Evolutionary conservation across 2,113 vertebrate genomes (phyloP).

Genomic region (Ranitomeya imitator): DNA sequence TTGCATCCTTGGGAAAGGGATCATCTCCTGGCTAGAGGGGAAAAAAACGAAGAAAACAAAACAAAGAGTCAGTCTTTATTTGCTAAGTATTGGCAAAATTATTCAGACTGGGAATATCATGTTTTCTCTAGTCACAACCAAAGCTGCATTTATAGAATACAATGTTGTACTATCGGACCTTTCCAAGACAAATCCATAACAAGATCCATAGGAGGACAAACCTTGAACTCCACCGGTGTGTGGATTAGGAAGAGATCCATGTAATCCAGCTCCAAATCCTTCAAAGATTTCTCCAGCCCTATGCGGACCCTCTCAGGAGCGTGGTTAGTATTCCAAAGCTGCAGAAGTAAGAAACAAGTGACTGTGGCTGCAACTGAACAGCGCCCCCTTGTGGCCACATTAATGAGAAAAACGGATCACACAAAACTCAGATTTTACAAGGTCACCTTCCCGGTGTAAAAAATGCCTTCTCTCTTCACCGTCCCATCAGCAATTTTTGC

Average conservation of each 20-base stretch:
- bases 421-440: background rate
- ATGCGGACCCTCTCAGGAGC: constrained; percentile 73
- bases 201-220: background rate
- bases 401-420: background rate
- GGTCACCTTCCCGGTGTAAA: constrained; percentile 79
- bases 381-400: background rate
- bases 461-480: constrained; percentile 76
- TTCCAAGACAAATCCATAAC: background rate
- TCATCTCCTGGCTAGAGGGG: constrained; percentile 71
- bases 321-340: constrained; percentile 79
- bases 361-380: background rate
- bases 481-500: constrained; percentile 74
- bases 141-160: too few relatives aligned
- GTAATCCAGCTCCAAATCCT: constrained; percentile 75
- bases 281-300: constrained; percentile 72
- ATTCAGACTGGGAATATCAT: too few relatives aligned
- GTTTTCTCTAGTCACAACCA: too few relatives aligned
- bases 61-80: too few relatives aligned
- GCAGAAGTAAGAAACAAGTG: background rate
- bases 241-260: constrained; percentile 80
- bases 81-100: too few relatives aligned
- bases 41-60: too few relatives aligned
- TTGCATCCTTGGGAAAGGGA: constrained; percentile 70
- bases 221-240: constrained; percentile 71
- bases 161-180: too few relatives aligned